These are phyloP conservation scores for Xestia rhomboidea DNA, from an alignment of 2,888 invertebrate genomes.

Conservation along the genomic window DNA sequence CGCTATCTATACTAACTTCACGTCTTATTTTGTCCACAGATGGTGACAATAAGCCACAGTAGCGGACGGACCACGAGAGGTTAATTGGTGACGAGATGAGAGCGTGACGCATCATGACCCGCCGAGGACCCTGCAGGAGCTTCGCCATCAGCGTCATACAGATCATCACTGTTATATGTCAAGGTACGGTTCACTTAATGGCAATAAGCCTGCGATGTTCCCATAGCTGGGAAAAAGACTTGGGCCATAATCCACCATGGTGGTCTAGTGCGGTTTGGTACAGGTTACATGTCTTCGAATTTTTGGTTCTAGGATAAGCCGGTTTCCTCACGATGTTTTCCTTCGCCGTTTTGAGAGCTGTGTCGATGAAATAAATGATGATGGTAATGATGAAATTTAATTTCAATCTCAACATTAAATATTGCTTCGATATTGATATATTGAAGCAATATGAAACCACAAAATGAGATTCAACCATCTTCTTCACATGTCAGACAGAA, in stretches of 20 bases:
- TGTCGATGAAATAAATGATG: not conserved
- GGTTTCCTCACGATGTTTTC: not conserved
- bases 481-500: not conserved
- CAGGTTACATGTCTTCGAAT: not conserved
- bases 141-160: slow-evolving; percentile 91
- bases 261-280: not conserved
- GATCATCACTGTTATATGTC: slow-evolving; percentile 91
- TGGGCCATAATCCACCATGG: not conserved
- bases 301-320: not conserved
- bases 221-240: not conserved
- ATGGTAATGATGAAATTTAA: not conserved
- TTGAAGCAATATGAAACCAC: too few relatives aligned
- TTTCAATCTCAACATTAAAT: not conserved
- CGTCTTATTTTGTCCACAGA: slow-evolving; percentile 65
- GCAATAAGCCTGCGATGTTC: not conserved
- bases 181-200: slow-evolving; percentile 78
- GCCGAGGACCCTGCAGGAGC: slow-evolving; percentile 85
- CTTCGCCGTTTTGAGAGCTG: not conserved
- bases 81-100: slow-evolving; percentile 68
- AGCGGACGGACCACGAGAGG: slow-evolving; percentile 35
- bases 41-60: slow-evolving; percentile 60
- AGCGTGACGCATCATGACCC: slow-evolving; percentile 80
- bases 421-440: not conserved
- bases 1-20: not conserved
- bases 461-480: not conserved